Conservation (phyloP, 1,140 invertebrate genomes). For the Pseudomyrmex flavicornis region DNA sequence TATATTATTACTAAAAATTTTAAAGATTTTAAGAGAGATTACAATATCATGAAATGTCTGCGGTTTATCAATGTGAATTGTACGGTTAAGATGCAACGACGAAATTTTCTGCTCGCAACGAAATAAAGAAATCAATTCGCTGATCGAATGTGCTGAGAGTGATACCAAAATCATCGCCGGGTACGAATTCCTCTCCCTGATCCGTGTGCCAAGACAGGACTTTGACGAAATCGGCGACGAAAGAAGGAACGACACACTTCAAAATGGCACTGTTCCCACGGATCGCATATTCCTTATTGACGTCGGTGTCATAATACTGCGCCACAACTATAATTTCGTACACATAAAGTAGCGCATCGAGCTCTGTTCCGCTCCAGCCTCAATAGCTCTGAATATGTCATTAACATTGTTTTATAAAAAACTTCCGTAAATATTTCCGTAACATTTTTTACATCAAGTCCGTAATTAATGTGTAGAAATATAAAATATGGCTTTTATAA, state of each 20-base stretch:
- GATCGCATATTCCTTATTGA: constrained; percentile 96
- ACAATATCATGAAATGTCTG: not conserved
- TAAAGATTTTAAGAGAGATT: not conserved
- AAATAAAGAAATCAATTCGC: constrained; percentile 2
- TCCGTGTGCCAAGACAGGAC: constrained; percentile 95
- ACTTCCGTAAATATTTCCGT: not conserved
- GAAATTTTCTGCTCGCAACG: constrained; percentile 59
- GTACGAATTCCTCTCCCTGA: constrained; percentile 89
- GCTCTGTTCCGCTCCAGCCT: constrained; percentile 32
- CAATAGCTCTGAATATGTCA: constrained; percentile 26
- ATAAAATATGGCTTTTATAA: not conserved
- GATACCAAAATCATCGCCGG: constrained; percentile 88
- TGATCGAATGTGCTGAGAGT: constrained; percentile 12
- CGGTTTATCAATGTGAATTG: not conserved
- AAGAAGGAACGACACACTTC: constrained; percentile 96
- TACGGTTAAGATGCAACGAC: constrained; percentile 31
- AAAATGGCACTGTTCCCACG: constrained; percentile 95
- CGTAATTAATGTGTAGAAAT: not conserved
- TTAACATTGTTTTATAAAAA: constrained; percentile 4
- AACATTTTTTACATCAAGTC: not conserved
- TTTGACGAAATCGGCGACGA: constrained; percentile 95
- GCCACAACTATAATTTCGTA: constrained; percentile 89
- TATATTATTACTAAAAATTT: not conserved
- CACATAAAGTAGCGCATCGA: constrained; percentile 26
- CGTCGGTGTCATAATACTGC: constrained; percentile 94